Conservation (phyloP, 2,888 invertebrate genomes). For the Drosophila anomelani region DNA sequence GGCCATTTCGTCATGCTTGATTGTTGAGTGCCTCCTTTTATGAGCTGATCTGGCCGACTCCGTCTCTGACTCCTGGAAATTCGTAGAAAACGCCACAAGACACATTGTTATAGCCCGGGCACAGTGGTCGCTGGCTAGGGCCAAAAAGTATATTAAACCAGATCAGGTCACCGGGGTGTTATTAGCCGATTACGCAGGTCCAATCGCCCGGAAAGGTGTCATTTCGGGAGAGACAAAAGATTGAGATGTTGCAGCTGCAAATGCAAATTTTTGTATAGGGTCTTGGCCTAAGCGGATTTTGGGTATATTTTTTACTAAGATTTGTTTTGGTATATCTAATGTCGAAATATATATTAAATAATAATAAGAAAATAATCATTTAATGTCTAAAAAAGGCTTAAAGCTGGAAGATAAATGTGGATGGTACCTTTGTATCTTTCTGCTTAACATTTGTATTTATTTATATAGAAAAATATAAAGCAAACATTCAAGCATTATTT, state of each 20-base stretch:
- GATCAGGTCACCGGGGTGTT: slow-evolving; percentile 25
- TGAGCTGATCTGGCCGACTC: slow-evolving; percentile 57
- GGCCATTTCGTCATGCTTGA: slow-evolving; percentile 79
- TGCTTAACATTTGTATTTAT: background rate
- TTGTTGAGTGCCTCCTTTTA: slow-evolving; percentile 75
- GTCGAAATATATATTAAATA: background rate
- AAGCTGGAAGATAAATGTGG: too few species aligned
- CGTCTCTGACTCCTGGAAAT: slow-evolving; percentile 51
- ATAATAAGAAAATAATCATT: background rate
- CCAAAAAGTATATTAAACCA: slow-evolving; percentile 10
- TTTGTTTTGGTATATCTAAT: background rate
- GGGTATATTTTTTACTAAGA: background rate
- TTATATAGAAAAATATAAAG: background rate
- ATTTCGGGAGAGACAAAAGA: slow-evolving; percentile 18
- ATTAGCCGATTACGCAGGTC: slow-evolving; percentile 29
- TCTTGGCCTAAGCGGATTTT: background rate
- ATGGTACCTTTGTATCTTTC: background rate
- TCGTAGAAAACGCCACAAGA: slow-evolving; percentile 63
- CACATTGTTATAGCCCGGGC: slow-evolving; percentile 40
- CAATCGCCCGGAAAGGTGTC: slow-evolving; percentile 14
- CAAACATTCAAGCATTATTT: background rate
- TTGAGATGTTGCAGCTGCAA: slow-evolving; percentile 16
- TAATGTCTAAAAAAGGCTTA: too few species aligned
- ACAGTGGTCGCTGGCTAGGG: slow-evolving; percentile 54
- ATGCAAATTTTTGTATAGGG: slow-evolving; percentile 10